Base-by-base conservation (phyloP, 2,797 vertebrate genomes). In the Otolemur crassicaudatus region DNA sequence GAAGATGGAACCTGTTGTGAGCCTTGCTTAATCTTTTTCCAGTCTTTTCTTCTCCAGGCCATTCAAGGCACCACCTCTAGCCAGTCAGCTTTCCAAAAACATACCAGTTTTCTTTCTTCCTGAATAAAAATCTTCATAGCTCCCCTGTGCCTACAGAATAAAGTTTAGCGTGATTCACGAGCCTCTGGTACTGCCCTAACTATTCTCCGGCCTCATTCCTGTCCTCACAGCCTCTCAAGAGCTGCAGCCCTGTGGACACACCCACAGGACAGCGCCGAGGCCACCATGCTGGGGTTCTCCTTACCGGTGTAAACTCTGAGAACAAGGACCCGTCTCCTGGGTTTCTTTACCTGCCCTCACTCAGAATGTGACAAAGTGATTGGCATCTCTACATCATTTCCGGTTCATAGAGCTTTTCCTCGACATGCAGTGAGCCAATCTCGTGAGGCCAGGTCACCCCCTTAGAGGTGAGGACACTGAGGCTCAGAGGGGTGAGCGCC, bases 11-110 rank as follows among this genome's bases (percentile, higher is more conserved):
- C 72, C 56, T 79, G 92, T 72, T 61, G 40, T 11, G 61, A 90
- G 58, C 29, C 43, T 77, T 88, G n/a, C 7, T 23, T 65, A 46
- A 67, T 88, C 73, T 89, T 81, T 94, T 43, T 69, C 53, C 29
- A 25, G 23, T 77, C 60, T 81, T 7, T 69, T 43, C 60, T 92
- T 61, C 60, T 75, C 14, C 2, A n/a, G 65, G 37, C 67, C 77
- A 22, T 75, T 73, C 31, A 6, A 5, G 92, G 16, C 11, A 34
- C 56, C 34, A 20, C 27, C 27, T 27, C 65, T 22, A 87, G 53
- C 65, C 86, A 83, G 2, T 86, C 82, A 58, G 17, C 31, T 93
- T 89, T 89, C 63, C 69, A n/a, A 76, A 75, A 90, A 27, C 34
- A 49, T 43, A 43, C 31, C 60, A n/a, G 34, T 87, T 94, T 85